Base-by-base conservation (phyloP, 2,113 vertebrate genomes). In the Furnarius figulus region DNA sequence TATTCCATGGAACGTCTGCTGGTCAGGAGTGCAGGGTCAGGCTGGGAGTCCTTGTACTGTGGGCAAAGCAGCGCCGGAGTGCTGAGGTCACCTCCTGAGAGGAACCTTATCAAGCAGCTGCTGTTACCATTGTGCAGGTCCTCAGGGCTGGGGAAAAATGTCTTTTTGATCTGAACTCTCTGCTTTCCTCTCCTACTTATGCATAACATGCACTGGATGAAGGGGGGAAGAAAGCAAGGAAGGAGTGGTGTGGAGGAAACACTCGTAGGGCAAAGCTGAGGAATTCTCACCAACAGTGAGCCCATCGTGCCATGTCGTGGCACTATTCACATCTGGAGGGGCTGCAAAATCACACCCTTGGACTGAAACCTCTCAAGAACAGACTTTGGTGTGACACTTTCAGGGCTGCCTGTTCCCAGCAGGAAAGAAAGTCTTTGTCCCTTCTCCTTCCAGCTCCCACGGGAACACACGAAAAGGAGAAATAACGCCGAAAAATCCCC, bases 361-460 rank as follows among this genome's bases (percentile, higher is more conserved):
- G 18, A 22, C 73, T 97, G 73, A 87, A 95, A 81, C 24, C 47
- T 92, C 72, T 80, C 76, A 52, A 86, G 72, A 93, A 47, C 42
- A 84, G 80, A 75, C 80, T 92, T 81, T 21, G 2, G 28, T 50
- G 93, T 85, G 88, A 95, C 93, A 87, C 80, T 90, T 85, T 67
- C 44, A 73, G 90, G 86, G 80, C 73, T 90, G 83, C 73, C 72
- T 7, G 12, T 87, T 92, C 95, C 94, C 89, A 94, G 89, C 89
- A 94, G 94, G 91, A 85, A 94, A 96, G 87, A 76, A 89, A 78
- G 1, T 9, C 75, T 95, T 88, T 83, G 91, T 97, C 91, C 91
- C 90, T 63, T 86, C 82, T 72, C 56, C 80, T 84, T 86, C 24
- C 89, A 96, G 91, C 95, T 97, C 95, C 78, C 91, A 94, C 21